These are phyloP conservation scores for Acleris emargana DNA, from an alignment of 2,888 invertebrate genomes.

Conservation along the genomic window DNA sequence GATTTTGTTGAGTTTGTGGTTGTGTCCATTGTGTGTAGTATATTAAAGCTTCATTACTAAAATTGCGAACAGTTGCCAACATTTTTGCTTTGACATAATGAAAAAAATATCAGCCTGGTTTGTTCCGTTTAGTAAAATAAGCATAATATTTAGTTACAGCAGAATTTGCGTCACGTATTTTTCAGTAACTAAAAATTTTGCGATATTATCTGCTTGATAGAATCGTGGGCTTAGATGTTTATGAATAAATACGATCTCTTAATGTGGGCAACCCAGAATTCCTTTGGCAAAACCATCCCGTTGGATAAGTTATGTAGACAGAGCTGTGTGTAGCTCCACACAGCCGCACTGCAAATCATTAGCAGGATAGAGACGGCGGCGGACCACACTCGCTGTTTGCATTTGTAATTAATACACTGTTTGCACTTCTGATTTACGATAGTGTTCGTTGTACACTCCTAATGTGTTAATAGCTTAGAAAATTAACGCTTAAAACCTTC, in stretches of 20 bases:
- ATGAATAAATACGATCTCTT: not conserved
- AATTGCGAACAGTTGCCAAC: no score
- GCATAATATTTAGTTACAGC: no score
- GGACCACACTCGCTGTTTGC: conserved; percentile 81
- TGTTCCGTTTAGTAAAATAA: no score
- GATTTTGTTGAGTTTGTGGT: not conserved
- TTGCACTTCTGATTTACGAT: conserved; percentile 82
- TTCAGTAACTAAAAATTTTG: no score
- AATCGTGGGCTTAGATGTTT: not conserved
- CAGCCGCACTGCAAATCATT: conserved; percentile 79
- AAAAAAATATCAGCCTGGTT: no score
- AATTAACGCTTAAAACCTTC: conserved; percentile 55
- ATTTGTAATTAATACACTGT: conserved; percentile 84
- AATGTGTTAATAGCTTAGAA: conserved; percentile 81
- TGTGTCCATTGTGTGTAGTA: no score
- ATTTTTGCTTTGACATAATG: no score
- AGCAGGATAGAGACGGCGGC: conserved; percentile 80
- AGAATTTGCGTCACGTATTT: no score
- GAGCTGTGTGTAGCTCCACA: conserved; percentile 37
- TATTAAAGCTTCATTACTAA: no score
- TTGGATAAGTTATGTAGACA: conserved; percentile 32
- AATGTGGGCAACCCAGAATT: not conserved
- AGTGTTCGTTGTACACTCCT: conserved; percentile 70
- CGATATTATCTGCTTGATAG: not conserved
- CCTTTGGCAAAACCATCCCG: conserved; percentile 14